Base-by-base conservation (phyloP, 2,888 invertebrate genomes). In the Busseola fusca region DNA sequence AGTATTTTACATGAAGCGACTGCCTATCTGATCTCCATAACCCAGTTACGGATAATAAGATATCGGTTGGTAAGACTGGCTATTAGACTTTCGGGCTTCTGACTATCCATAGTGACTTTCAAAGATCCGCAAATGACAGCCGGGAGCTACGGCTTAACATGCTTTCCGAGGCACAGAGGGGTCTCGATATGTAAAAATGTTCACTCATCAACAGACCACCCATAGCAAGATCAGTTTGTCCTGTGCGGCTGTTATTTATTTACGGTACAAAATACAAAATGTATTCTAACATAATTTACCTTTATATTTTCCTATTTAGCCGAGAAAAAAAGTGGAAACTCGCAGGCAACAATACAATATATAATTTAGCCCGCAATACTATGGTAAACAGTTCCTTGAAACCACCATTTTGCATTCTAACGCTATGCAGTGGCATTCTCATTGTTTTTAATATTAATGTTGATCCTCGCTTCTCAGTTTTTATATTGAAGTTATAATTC, bases 401-500 rank as follows among this genome's bases (percentile, higher is more conserved):
- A 83, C 65, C 72, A 70, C 72, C 57, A 71, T 69, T 81, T 81
- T 74, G 72, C 75, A 76, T 78, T 78, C 48, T 57, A 65, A 52
- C 59, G 65, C 54, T 65, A 66, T 80, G 72, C 75, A 78, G 45
- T 74, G 64, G 70, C 37, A 63, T 72, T 54, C 65, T 63, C 63
- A 67, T 75, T 78, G 73, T 74, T 71, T 82, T 84, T 79, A 72
- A 81, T 84, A 80, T 84, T 81, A 82, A 83, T 83, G 82, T 72
- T 75, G 72, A 83, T 78, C 76, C 59, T 25, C 37, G 62, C 68
- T 58, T 54, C 67, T 64, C 74, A 63, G 73, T 82, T 80, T 81
- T 72, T 80, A 83, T 80, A 84, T 83, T 84, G 74, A 72, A 82
- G 80, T 80, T 80, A 72, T 84, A 80, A 69, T 80, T 84, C 77